Evolutionary conservation across 2,113 vertebrate genomes (phyloP).

Genomic region (Stegastes partitus): DNA sequence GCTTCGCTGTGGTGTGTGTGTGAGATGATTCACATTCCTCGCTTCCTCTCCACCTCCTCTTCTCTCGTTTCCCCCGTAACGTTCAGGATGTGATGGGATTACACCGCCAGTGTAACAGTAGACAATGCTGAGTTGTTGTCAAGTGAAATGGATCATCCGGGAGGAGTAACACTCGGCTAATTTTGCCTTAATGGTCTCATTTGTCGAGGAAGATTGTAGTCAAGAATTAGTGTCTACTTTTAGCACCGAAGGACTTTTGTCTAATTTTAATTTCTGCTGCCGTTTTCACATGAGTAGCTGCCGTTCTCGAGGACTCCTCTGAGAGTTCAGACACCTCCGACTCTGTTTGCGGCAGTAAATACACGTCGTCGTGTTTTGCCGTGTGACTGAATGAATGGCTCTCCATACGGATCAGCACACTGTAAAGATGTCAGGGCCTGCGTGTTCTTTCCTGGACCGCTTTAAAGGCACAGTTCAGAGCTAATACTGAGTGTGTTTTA

Average conservation of each 20-base stretch:
- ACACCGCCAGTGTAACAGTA: neutral
- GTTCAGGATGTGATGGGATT: neutral
- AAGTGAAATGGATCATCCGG: conserved; percentile 17
- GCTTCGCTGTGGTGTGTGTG: neutral
- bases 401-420: neutral
- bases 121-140: neutral
- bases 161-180: conserved; percentile 4
- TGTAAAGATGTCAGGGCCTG: neutral
- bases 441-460: neutral
- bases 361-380: neutral
- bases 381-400: neutral
- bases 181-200: conserved; percentile 23
- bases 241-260: neutral
- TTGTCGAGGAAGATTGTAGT: conserved; percentile 9
- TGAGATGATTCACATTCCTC: neutral
- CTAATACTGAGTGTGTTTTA: neutral
- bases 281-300: neutral
- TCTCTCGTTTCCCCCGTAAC: neutral
- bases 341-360: conserved; percentile 12
- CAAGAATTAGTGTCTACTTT: conserved; percentile 1
- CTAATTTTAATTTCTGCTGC: conserved; percentile 6
- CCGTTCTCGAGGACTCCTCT: conserved; percentile 18
- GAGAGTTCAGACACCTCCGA: conserved; percentile 7
- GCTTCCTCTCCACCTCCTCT: neutral
- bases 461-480: neutral